Percentiles rank a stretch among this genome's conserved stretches.
phyloP scores from a whole-genome alignment of 2,888 invertebrate genomes.

The Didymodactylos carnosus region DNA sequence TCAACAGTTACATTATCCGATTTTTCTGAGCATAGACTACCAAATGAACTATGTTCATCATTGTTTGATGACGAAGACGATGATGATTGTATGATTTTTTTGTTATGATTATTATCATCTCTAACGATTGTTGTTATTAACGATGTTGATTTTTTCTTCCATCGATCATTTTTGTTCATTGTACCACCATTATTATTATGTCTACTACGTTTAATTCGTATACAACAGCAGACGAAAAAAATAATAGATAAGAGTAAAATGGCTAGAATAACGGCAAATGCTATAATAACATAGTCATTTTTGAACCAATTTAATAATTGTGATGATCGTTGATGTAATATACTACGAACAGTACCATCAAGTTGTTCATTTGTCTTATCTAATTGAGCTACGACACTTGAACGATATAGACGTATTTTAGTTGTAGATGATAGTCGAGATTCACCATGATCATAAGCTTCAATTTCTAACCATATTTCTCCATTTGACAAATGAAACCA shows the following conservation, averaged over 20 bases:
- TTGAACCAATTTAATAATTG: neutral
- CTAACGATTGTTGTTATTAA: neutral
- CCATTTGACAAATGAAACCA: neutral
- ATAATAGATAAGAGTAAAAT: neutral
- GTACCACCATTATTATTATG: too few species aligned
- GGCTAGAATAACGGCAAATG: neutral
- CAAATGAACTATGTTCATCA: neutral
- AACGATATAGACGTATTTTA: neutral
- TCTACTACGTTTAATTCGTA: neutral
- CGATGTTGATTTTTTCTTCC: neutral
- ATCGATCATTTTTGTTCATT: too few species aligned
- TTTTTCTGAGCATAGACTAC: neutral
- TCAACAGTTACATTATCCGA: neutral
- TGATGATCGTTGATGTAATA: too few species aligned
- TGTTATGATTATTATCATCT: neutral
- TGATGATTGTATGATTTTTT: neutral
- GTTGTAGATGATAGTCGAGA: neutral
- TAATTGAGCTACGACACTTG: neutral
- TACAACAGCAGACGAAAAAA: neutral
- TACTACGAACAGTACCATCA: too few species aligned
- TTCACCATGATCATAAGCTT: neutral
- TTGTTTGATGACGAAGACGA: too few species aligned
- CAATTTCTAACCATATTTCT: neutral
- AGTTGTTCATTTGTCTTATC: neutral
- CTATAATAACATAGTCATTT: neutral